Evolutionary conservation across 2,797 vertebrate species (phyloP), one percentile per base, ranked within the genome.

Genomic region (Lutjanus campechanus): DNA sequence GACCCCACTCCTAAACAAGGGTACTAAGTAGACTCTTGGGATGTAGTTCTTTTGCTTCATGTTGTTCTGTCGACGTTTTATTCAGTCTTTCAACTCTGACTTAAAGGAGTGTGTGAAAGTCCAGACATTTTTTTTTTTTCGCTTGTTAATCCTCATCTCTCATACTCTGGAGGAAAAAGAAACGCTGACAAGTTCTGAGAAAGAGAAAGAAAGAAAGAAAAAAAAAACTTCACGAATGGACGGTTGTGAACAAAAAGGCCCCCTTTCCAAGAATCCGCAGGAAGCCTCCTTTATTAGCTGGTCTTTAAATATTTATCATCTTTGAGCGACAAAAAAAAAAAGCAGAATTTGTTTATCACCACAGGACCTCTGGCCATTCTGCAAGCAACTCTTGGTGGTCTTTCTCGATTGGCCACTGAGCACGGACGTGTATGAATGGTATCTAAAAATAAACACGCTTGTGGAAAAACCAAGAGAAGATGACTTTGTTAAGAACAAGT

Each of bases 241-340:
- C 10, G 3, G 20, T 20, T 66, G 65, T 46, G 40, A 82, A 68
- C 54, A 22, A 62, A 69, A 69, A 19, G 13, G 13, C 25, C 53
- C 41, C 44, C 58, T 16, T 17, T 69, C 25, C 19, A 72, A 56
- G 22, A 77, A 79, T 69, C 54, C 56, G 22, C 64, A 22, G 40
- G 22, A 81, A 75, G 46, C 29, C 46, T 36, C 46, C n/a, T 67
- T 84, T 79, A 77, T 75, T 66, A 54, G 67, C 7, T 53, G 53
- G 11, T 65, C 29, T 76, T 84, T 79, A 87, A 83, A 90, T 79
- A 91, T 91, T 84, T 61, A 85, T 75, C 2, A 46, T 77, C 41
- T 76, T 22, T 50, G 46, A 46, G 17, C 29, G 67, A 55, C 36
- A 4, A 36, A 36, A 36, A 36, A 36, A 87, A 81, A 84, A 65